Evolutionary conservation across 2,888 invertebrate genomes (phyloP), one percentile per base, ranked within the genome.

Genomic region (Coelinius sp.): DNA sequence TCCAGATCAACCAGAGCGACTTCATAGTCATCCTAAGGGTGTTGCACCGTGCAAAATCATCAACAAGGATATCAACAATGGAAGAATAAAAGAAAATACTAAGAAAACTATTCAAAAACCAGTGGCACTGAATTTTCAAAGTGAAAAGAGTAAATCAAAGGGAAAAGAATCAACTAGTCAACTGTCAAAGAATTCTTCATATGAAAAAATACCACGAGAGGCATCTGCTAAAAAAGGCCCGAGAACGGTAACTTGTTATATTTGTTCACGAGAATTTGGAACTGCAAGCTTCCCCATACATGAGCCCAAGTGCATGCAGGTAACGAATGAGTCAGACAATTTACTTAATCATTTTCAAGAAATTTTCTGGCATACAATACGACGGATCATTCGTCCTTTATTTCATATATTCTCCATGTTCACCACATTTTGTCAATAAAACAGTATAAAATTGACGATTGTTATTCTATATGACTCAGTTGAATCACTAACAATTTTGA

Each of bases 191-290:
- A 63, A 68, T 44, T 20, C 35, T 22, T 49, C 64, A 49, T 8
- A n/a, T 4, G 35, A 25, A 31, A 67, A 73, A 25, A 27, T 14
- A n/a, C n/a, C n/a, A n/a, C n/a, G n/a, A n/a, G n/a, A 24, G 24
- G 49, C 31, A 7, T n/a, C 53, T 0, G 56, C 67, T 3, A 80
- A 76, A 76, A 80, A 76, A 76, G 79, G 73, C 62, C 86, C 85
- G 4, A 82, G 81, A 52, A 85, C 89, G 0, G 83, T 91, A 10
- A 89, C 90, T 38, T 93, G 93, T 80, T 92, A 92, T 81, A 89
- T 92, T 67, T 93, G 93, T 83, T 91, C 91, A 2, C 88, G 92
- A 68, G 92, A 92, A 82, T 93, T 92, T 83, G 93, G 93, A 4
- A 90, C 91, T 3, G 91, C 91, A 53, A 92, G 92, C 14, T 90